A percentile compares a stretch with the other conserved stretches of the same genome.
phyloP scores from a whole-genome alignment of 2,797 vertebrate species.

The Darevskia mixta region DNA sequence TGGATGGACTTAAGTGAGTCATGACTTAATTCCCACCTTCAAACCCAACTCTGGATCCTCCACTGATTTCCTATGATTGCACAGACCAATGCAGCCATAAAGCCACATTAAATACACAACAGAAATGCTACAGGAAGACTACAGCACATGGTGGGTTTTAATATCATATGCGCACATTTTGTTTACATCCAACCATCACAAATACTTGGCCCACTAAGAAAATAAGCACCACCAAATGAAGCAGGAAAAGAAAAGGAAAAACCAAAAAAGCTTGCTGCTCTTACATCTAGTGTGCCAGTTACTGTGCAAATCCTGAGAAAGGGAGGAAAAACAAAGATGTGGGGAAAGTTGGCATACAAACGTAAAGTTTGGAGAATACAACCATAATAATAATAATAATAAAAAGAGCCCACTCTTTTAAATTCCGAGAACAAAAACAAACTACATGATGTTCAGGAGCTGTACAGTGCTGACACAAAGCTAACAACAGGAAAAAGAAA shows the following conservation, averaged over 20 bases:
- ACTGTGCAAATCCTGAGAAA: constrained; percentile 86
- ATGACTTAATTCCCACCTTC: constrained; percentile 11
- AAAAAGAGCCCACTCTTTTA: constrained; percentile 46
- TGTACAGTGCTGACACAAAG: constrained; percentile 88
- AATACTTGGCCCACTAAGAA: constrained; percentile 68
- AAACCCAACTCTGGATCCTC: constrained; percentile 54
- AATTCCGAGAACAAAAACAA: constrained; percentile 56
- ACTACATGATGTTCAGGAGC: constrained; percentile 78
- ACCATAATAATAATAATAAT: constrained; percentile 45
- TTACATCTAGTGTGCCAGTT: constrained; percentile 82
- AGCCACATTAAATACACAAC: constrained; percentile 79
- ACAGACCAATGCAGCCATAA: constrained; percentile 81
- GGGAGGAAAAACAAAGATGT: constrained; percentile 68
- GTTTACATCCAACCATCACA: constrained; percentile 74
- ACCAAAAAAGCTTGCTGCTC: constrained; percentile 79
- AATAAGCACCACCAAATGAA: constrained; percentile 59
- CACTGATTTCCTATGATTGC: constrained; percentile 74
- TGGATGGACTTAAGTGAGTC: no score
- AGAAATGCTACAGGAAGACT: constrained; percentile 70
- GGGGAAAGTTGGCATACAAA: constrained; percentile 64
- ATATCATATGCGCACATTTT: constrained; percentile 52
- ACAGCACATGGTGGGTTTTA: constrained; percentile 59
- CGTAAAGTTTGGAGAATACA: constrained; percentile 58
- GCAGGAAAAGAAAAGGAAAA: constrained; percentile 44
- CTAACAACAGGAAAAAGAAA: constrained; percentile 82